Evolutionary conservation across 53 echinoderm and acorn worm species (phyloP).

Genomic region (Holothuria scabra): DNA sequence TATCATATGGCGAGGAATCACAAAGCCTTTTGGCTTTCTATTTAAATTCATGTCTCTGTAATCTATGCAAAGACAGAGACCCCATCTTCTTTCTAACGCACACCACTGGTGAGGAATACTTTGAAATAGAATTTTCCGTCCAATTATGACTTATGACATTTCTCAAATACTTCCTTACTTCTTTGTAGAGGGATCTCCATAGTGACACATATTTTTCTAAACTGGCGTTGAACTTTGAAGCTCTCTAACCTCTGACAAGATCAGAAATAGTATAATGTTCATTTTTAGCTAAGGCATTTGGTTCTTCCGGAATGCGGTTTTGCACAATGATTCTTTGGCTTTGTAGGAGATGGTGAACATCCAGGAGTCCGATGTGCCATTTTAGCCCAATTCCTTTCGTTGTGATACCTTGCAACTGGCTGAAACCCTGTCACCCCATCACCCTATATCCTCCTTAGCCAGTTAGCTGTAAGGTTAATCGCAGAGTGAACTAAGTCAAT

Average conservation of each 20-base stretch:
- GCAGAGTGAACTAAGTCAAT: neutral
- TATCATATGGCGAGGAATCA: too few species aligned
- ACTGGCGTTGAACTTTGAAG: conserved; percentile 25
- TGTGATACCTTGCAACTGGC: neutral
- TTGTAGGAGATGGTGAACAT: conserved; percentile 37
- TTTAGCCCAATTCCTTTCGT: neutral
- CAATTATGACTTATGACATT: conserved; percentile 54
- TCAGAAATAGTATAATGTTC: conserved; percentile 42
- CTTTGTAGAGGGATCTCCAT: conserved; percentile 54
- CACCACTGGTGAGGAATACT: conserved; percentile 45
- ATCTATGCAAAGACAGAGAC: conserved; percentile 54
- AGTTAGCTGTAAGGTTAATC: neutral
- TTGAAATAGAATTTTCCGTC: conserved; percentile 57
- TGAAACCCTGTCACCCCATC: neutral
- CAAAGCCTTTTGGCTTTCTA: too few species aligned
- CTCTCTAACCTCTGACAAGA: conserved; percentile 29
- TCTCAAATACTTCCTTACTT: conserved; percentile 46
- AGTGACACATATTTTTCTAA: conserved; percentile 54
- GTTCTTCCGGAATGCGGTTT: conserved; percentile 49
- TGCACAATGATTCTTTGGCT: conserved; percentile 19
- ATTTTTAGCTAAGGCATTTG: conserved; percentile 58
- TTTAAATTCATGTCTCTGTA: conserved; percentile 63
- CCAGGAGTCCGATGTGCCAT: conserved; percentile 13
- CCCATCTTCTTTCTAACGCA: conserved; percentile 62
- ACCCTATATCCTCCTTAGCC: neutral